Percentiles rank a stretch among this genome's conserved stretches.
phyloP scores from a whole-genome alignment of 2,113 vertebrate species.

The Aptenodytes patagonicus region DNA sequence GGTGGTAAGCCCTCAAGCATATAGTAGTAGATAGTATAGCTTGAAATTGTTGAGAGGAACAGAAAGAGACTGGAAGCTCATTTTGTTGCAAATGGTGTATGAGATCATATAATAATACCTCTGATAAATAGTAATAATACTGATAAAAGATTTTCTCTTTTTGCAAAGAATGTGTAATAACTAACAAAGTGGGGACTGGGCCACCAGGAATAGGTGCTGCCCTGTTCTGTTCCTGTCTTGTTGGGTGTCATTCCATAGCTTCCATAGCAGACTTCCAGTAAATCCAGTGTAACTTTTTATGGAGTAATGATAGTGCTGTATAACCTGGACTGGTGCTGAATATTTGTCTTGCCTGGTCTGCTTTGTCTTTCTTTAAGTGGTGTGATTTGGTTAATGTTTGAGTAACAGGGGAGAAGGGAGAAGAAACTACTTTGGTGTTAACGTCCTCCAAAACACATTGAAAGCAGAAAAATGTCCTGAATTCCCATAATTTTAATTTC shows the following conservation, averaged over 20 bases:
- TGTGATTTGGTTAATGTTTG: background rate
- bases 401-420: background rate
- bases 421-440: background rate
- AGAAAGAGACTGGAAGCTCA: background rate
- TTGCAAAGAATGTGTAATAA: background rate
- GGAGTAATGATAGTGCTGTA: background rate
- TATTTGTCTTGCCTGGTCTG: background rate
- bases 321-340: background rate
- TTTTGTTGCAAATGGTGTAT: background rate
- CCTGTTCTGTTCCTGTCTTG: background rate
- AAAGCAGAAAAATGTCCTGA: background rate
- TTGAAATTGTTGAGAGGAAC: background rate
- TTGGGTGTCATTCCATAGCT: background rate
- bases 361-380: background rate
- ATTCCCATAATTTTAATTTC: constrained; percentile 11
- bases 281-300: background rate
- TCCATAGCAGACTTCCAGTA: background rate
- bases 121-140: background rate
- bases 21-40: background rate
- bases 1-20: background rate
- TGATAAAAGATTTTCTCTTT: background rate
- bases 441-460: background rate
- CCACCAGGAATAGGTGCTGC: background rate
- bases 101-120: background rate
- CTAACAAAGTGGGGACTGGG: background rate